These are phyloP conservation scores for Acronicta psi DNA, from an alignment of 2,888 invertebrate species.

Conservation along the genomic window DNA sequence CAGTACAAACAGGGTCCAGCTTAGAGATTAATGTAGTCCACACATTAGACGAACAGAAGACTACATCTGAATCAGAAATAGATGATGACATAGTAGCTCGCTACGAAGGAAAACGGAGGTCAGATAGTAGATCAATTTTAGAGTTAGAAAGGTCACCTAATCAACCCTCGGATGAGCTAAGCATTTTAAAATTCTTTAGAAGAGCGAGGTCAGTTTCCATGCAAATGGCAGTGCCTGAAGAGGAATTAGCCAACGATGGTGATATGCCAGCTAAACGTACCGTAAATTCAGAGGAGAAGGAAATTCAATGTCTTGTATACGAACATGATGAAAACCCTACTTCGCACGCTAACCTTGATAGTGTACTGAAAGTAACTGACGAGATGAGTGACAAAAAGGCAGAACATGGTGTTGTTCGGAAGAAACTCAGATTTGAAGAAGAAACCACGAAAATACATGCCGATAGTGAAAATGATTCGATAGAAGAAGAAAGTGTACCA, in stretches of 20 bases:
- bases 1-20: conserved; percentile 77
- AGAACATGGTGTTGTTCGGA: conserved; percentile 10
- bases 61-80: conserved; percentile 6
- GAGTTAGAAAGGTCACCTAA: conserved; percentile 11
- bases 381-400: conserved; percentile 16
- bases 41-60: neutral
- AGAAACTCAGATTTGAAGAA: conserved; percentile 67
- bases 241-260: neutral
- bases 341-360: neutral
- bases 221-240: conserved; percentile 6
- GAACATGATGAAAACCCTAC: conserved; percentile 34
- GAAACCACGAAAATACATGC: conserved; percentile 62
- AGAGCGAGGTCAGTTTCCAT: conserved; percentile 55
- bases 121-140: conserved; percentile 9
- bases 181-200: conserved; percentile 68
- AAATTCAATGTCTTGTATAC: conserved; percentile 63
- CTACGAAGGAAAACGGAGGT: conserved; percentile 14
- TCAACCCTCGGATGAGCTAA: conserved; percentile 65
- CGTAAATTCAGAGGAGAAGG: conserved; percentile 60
- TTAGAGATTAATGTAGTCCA: conserved; percentile 62
- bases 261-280: neutral
- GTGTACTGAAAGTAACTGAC: neutral
- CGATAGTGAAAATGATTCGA: conserved; percentile 35
- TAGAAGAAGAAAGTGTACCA: conserved; percentile 24
- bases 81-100: conserved; percentile 19